phyloP scores from a whole-genome alignment of 1,140 invertebrate species.

The Steinernema feltiae region DNA sequence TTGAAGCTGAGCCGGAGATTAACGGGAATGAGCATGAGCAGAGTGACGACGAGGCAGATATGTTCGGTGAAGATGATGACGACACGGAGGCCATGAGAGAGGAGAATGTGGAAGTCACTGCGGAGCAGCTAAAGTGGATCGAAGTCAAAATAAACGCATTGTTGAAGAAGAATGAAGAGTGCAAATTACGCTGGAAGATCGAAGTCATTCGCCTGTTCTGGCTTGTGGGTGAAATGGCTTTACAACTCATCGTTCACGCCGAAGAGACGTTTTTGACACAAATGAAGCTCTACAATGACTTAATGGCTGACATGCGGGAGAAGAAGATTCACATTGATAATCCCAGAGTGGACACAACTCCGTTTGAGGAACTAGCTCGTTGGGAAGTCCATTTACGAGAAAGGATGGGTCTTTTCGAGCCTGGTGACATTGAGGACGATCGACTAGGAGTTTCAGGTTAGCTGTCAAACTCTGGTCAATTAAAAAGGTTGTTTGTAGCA shows the following conservation, averaged over 20 bases:
- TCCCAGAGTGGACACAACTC: not conserved
- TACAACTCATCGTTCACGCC: not conserved
- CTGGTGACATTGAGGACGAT: slow-evolving; percentile 1
- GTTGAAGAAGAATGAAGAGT: not conserved
- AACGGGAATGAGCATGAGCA: too few species aligned
- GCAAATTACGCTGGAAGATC: not conserved
- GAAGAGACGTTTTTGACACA: not conserved
- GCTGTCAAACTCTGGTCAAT: too few species aligned
- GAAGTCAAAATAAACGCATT: not conserved
- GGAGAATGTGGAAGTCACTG: not conserved
- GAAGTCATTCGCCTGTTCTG: not conserved
- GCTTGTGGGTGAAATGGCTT: not conserved
- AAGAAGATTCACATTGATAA: not conserved
- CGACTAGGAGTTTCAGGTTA: not conserved
- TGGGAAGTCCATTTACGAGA: not conserved
- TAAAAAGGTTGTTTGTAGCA: too few species aligned
- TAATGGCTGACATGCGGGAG: not conserved
- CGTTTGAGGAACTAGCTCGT: not conserved
- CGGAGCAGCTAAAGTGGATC: not conserved
- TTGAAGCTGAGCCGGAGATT: too few species aligned
- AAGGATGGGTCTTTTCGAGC: not conserved
- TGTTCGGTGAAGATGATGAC: not conserved
- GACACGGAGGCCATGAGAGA: not conserved
- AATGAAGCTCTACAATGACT: not conserved
- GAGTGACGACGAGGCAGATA: not conserved